phyloP scores from a whole-genome alignment of 2,113 vertebrate species.

The Carollia perspicillata region DNA sequence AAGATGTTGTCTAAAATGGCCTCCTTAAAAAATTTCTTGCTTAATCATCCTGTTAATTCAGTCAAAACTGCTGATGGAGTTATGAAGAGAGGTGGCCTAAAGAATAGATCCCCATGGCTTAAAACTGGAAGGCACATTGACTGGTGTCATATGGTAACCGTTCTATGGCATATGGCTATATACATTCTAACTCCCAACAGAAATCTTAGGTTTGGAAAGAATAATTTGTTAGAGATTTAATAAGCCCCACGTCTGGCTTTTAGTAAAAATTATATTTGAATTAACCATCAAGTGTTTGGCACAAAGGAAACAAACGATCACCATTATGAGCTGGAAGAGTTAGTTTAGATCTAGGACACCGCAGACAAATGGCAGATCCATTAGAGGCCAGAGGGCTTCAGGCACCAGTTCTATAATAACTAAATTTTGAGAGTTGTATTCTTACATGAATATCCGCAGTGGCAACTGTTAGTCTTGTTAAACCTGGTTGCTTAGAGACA shows the following conservation, averaged over 20 bases:
- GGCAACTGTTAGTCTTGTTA: constrained; percentile 56
- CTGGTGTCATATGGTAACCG: background rate
- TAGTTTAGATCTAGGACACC: background rate
- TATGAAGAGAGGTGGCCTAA: background rate
- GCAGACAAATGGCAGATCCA: background rate
- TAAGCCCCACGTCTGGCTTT: background rate
- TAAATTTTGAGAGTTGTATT: constrained; percentile 49
- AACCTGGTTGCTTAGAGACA: constrained; percentile 61
- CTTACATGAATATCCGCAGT: constrained; percentile 36
- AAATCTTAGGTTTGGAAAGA: background rate
- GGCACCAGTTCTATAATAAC: background rate
- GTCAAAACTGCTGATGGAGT: background rate
- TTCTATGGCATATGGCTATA: background rate
- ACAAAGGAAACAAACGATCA: constrained; percentile 30
- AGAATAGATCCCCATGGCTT: background rate
- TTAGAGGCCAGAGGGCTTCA: background rate
- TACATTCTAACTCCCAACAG: background rate
- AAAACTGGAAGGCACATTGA: background rate
- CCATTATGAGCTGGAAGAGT: background rate
- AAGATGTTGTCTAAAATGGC: background rate
- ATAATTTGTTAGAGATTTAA: background rate
- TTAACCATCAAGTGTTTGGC: constrained; percentile 34
- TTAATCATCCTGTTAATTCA: background rate
- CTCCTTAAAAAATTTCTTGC: background rate
- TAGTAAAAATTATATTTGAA: constrained; percentile 1